Evolutionary conservation across 2,113 vertebrate species (phyloP).

Genomic region (Euleptes europaea): DNA sequence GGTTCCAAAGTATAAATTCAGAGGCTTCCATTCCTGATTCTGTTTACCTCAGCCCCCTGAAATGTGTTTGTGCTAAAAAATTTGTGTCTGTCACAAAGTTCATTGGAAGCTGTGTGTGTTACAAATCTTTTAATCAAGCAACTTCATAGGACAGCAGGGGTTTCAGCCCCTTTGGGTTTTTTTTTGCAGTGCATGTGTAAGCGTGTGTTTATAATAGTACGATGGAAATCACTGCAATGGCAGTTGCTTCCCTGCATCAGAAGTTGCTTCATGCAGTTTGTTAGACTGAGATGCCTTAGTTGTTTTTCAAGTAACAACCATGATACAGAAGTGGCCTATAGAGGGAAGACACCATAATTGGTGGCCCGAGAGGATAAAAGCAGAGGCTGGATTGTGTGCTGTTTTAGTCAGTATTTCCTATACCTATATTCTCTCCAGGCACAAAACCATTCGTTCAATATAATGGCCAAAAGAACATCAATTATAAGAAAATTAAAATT

Average conservation of each 20-base stretch:
- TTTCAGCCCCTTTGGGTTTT: too few species aligned
- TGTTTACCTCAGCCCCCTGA: too few species aligned
- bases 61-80: too few species aligned
- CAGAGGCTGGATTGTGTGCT: neutral
- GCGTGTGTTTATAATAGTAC: neutral
- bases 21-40: too few species aligned
- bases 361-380: neutral
- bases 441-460: neutral
- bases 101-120: too few species aligned
- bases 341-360: neutral
- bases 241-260: neutral
- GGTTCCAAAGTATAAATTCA: too few species aligned
- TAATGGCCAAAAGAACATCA: neutral
- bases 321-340: neutral
- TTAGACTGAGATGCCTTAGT: neutral
- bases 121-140: too few species aligned
- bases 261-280: neutral
- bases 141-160: too few species aligned
- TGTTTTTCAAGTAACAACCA: neutral
- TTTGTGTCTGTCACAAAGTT: too few species aligned
- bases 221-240: neutral
- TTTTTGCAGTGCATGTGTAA: neutral
- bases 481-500: neutral
- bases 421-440: neutral
- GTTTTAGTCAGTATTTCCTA: neutral